These are phyloP conservation scores for Cremastinae sp. DNA, from an alignment of 2,888 invertebrate species.

Conservation along the genomic window DNA sequence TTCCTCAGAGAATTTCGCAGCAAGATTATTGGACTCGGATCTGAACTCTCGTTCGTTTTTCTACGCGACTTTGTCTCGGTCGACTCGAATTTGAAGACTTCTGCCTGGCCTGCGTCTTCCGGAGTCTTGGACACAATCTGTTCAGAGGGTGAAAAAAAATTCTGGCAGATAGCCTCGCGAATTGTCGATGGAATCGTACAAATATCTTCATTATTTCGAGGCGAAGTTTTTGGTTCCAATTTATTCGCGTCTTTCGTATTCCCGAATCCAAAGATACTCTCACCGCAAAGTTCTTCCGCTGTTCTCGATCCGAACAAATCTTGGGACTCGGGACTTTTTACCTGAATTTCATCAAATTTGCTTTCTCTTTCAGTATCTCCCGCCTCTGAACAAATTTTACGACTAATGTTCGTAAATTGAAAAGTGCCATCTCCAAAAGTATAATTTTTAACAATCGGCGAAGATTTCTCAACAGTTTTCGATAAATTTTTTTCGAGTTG, in stretches of 20 bases:
- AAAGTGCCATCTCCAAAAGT: background rate
- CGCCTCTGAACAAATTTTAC: background rate
- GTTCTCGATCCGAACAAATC: constrained; percentile 1
- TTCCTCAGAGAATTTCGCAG: constrained; percentile 37
- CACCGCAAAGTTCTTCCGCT: constrained; percentile 8
- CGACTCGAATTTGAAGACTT: constrained; percentile 3
- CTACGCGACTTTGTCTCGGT: no score
- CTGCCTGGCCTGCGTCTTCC: no score
- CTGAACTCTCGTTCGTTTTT: constrained; percentile 2
- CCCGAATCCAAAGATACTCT: background rate
- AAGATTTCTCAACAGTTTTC: background rate
- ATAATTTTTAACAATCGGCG: background rate
- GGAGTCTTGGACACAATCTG: no score
- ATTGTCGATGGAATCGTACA: background rate
- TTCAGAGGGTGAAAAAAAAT: no score
- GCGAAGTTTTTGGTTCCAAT: background rate
- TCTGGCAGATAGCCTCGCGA: background rate
- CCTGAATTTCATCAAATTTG: background rate
- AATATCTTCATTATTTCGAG: background rate
- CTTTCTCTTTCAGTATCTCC: background rate
- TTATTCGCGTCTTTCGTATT: background rate
- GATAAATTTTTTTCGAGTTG: background rate
- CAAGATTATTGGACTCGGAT: constrained; percentile 25
- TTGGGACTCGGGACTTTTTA: background rate
- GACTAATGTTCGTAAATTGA: constrained; percentile 5